phyloP scores from a whole-genome alignment of 2,888 invertebrate genomes.

The Griposia aprilina region DNA sequence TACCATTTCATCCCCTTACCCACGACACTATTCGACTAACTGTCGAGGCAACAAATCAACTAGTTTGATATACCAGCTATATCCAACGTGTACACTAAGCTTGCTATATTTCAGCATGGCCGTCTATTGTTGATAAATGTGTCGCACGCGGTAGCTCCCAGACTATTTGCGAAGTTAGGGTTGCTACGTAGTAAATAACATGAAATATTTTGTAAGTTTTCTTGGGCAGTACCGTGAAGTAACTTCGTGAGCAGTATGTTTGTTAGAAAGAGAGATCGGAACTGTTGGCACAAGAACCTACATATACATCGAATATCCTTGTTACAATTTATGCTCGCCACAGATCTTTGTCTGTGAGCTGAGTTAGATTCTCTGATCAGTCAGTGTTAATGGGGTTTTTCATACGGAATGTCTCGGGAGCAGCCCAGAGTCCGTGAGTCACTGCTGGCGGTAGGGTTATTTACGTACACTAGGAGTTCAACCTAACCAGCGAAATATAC shows the following conservation, averaged over 20 bases:
- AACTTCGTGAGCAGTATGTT: not conserved
- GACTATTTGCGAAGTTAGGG: slow-evolving; percentile 13
- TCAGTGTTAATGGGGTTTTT: not conserved
- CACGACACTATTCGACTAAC: not conserved
- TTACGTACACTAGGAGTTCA: not conserved
- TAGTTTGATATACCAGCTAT: slow-evolving; percentile 3
- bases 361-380: not conserved
- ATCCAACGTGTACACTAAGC: slow-evolving; percentile 18
- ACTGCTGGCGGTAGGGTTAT: not conserved
- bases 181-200: not conserved
- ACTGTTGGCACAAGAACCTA: not conserved
- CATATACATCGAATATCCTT: not conserved
- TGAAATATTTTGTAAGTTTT: slow-evolving; percentile 17
- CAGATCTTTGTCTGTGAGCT: not conserved
- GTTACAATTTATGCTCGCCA: not conserved
- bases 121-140: slow-evolving; percentile 50
- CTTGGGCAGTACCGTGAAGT: not conserved
- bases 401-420: not conserved
- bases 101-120: slow-evolving; percentile 44
- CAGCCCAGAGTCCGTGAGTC: too few species aligned
- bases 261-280: too few species aligned
- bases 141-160: slow-evolving; percentile 13
- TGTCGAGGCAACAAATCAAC: slow-evolving; percentile 39
- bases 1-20: not conserved
- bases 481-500: not conserved